Evolutionary conservation across 2,113 vertebrate genomes (phyloP).

Genomic region (Scortum barcoo): DNA sequence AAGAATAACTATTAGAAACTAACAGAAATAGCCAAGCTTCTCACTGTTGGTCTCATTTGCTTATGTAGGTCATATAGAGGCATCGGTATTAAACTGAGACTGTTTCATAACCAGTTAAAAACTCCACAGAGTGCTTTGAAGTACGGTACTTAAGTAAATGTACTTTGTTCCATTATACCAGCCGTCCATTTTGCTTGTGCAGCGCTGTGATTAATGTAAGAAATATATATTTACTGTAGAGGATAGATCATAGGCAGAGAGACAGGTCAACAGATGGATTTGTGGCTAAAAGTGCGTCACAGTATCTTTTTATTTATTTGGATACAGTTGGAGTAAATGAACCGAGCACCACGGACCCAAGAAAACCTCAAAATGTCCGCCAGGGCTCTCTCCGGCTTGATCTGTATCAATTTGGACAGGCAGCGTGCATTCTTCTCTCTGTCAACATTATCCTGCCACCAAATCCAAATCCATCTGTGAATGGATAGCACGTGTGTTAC

Average conservation of each 20-base stretch:
- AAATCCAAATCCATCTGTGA: conserved; percentile 48
- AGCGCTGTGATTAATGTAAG: not conserved
- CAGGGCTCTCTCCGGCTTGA: conserved; percentile 43
- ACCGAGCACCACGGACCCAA: conserved; percentile 12
- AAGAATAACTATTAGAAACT: too few relatives aligned
- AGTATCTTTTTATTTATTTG: conserved; percentile 26
- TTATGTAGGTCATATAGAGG: too few relatives aligned
- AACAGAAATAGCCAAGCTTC: too few relatives aligned
- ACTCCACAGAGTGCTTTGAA: too few relatives aligned
- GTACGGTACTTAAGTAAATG: not conserved
- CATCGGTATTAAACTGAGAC: too few relatives aligned
- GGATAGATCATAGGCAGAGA: not conserved
- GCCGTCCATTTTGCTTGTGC: not conserved
- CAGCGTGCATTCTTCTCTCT: conserved; percentile 40
- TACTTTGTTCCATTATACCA: not conserved
- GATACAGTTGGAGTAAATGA: conserved; percentile 16
- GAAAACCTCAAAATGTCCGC: conserved; percentile 46
- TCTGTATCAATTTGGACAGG: conserved; percentile 53
- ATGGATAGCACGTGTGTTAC: conserved; percentile 36
- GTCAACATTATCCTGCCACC: conserved; percentile 52
- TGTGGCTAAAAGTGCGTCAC: conserved; percentile 19
- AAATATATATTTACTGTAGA: not conserved
- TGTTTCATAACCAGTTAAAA: too few relatives aligned
- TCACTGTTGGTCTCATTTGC: too few relatives aligned
- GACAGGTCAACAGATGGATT: conserved; percentile 13